Evolutionary conservation across 2,888 invertebrate genomes (phyloP).

Genomic region (Plebejus anna): DNA sequence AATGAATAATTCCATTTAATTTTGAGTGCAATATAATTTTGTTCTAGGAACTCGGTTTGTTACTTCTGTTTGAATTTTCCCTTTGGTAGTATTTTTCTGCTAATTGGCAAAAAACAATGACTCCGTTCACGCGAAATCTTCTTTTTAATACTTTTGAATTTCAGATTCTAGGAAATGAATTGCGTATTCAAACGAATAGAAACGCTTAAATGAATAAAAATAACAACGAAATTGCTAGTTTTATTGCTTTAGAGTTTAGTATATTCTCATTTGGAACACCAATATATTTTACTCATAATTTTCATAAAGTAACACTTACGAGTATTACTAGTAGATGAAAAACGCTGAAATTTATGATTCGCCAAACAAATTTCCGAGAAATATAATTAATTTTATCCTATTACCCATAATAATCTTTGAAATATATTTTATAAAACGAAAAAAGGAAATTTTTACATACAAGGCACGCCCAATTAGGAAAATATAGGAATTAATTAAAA

Average conservation of each 20-base stretch:
- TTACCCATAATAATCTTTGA: background rate
- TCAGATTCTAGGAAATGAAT: background rate
- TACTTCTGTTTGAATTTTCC: background rate
- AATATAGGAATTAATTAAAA: background rate
- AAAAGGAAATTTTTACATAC: background rate
- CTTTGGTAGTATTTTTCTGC: background rate
- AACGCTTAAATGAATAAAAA: background rate
- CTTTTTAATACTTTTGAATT: background rate
- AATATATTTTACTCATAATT: background rate
- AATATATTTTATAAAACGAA: background rate
- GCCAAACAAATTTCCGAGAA: too few species aligned
- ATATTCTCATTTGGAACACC: background rate
- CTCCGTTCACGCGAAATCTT: background rate
- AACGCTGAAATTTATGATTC: too few species aligned
- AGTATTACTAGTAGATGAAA: too few species aligned
- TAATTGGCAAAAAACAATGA: background rate
- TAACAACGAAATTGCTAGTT: background rate
- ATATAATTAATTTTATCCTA: too few species aligned
- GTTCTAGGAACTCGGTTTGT: background rate
- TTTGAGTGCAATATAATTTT: background rate
- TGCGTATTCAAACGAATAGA: background rate
- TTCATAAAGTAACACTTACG: too few species aligned
- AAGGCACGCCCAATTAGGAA: background rate
- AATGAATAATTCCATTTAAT: background rate
- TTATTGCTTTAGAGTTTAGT: background rate